phyloP scores from a whole-genome alignment of 2,888 invertebrate genomes.

The Plagodis dolabraria region DNA sequence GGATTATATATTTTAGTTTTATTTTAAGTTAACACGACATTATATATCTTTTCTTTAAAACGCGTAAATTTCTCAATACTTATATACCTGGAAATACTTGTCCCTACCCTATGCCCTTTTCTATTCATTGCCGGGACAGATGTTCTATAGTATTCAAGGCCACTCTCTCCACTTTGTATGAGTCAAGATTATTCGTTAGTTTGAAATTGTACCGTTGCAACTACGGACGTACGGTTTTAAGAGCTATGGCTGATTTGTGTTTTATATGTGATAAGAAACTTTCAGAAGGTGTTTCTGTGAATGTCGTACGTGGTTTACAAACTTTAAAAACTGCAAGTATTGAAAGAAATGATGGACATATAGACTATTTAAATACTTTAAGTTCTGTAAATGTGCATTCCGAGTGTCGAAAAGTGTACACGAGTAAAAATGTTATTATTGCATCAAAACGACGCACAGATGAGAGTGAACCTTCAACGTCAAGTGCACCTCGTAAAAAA shows the following conservation, averaged over 20 bases:
- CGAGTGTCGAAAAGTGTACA: slow-evolving; percentile 45
- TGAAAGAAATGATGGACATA: slow-evolving; percentile 42
- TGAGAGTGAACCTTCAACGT: slow-evolving; percentile 35
- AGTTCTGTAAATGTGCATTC: slow-evolving; percentile 43
- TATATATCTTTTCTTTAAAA: slow-evolving; percentile 37
- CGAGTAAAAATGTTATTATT: slow-evolving; percentile 39
- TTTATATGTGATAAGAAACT: slow-evolving; percentile 42
- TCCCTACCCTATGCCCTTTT: slow-evolving; percentile 37
- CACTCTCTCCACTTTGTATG: slow-evolving; percentile 32
- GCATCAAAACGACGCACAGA: slow-evolving; percentile 42
- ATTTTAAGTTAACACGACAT: slow-evolving; percentile 26
- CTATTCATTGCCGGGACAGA: slow-evolving; percentile 39
- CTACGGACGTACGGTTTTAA: slow-evolving; percentile 36
- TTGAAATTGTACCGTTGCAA: slow-evolving; percentile 34
- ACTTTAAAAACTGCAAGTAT: slow-evolving; percentile 45
- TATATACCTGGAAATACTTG: slow-evolving; percentile 43
- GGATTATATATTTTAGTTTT: no score
- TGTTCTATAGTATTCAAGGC: slow-evolving; percentile 37
- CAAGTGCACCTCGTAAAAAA: slow-evolving; percentile 44
- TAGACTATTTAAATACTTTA: slow-evolving; percentile 42
- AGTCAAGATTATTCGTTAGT: slow-evolving; percentile 37
- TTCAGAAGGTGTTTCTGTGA: slow-evolving; percentile 41
- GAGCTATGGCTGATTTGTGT: slow-evolving; percentile 43
- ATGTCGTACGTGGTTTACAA: slow-evolving; percentile 43
- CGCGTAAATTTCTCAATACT: slow-evolving; percentile 38